Base-by-base conservation (phyloP, 2,113 vertebrate genomes). In the Ochotona curzoniae region DNA sequence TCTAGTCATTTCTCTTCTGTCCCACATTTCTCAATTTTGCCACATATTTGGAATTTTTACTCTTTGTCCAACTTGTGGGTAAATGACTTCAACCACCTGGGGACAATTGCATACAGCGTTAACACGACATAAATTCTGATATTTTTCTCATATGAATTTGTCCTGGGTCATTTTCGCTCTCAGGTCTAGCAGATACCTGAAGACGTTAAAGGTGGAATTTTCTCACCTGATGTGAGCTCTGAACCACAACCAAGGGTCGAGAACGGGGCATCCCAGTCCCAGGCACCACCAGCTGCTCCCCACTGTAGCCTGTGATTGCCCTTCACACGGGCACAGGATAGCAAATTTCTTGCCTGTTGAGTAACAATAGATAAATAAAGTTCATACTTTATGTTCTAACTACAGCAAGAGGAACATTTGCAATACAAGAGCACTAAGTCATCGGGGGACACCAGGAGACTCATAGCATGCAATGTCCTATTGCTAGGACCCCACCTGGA, bases 301-400 rank as follows among this genome's bases (percentile, higher is more conserved):
- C 12, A 26, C 14, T 17, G 18, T 30, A 26, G n/a, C 23, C 70
- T 15, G 20, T 23, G 76, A 38, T 64, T 64, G 17, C 9, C 38
- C 47, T 57, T 83, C 47, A 49, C 49, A 38, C n/a, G 32, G 6
- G 7, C 3, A 7, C 26, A 44, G 28, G 44, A 78, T 2, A 75
- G 26, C 66, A 76, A 90, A 71, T 35, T 13, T 63, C 75, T 89
- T 91, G 35, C 63, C 88, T 85, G 4, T 20, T 63, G 47, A 91
- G 54, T 84, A 78, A 79, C 74, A 90, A 17, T 76, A 51, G 73
- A 47, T 54, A 78, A 93, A 35, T 89, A 51, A 93, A 91, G 38
- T 15, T 95, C 84, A 35, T 32, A 32, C 14, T 69, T 80, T 57
- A 76, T 66, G 32, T 14, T 64, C 14, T 69, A 79, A 83, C 38